phyloP scores from a whole-genome alignment of 2,797 vertebrate genomes.

The Enteromius argenteus region DNA sequence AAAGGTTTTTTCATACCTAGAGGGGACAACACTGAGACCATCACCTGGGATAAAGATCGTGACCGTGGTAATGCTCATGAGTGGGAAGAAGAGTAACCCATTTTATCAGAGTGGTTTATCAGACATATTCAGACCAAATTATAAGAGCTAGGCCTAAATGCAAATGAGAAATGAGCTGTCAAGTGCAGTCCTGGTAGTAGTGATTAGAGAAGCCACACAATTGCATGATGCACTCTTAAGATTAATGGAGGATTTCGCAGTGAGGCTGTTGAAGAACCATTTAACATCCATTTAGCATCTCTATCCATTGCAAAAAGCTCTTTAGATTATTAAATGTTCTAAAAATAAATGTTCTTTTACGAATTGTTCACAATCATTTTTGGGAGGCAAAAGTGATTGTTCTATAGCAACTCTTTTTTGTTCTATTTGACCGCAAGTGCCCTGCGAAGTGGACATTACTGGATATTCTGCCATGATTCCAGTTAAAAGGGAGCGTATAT shows the following conservation, averaged over 20 bases:
- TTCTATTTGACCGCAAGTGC: too few species aligned
- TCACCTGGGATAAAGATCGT: background rate
- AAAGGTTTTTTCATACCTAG: background rate
- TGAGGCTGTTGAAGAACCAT: background rate
- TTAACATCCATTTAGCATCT: background rate
- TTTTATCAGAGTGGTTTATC: background rate
- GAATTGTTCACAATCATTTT: too few species aligned
- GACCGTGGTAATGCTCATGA: background rate
- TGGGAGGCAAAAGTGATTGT: too few species aligned
- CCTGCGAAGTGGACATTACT: too few species aligned
- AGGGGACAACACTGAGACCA: background rate
- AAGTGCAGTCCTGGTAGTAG: background rate
- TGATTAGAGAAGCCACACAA: background rate
- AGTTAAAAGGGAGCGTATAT: too few species aligned
- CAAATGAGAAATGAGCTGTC: background rate
- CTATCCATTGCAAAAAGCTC: background rate
- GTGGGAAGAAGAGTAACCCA: background rate
- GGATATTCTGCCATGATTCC: too few species aligned
- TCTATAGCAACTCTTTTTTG: too few species aligned
- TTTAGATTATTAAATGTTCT: background rate
- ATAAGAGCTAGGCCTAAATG: background rate
- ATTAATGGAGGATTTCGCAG: background rate
- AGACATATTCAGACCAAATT: background rate
- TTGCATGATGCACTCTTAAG: background rate
- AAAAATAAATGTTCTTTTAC: background rate